Conservation (phyloP, 2,888 invertebrate species). For the Ennomos erosarius region DNA sequence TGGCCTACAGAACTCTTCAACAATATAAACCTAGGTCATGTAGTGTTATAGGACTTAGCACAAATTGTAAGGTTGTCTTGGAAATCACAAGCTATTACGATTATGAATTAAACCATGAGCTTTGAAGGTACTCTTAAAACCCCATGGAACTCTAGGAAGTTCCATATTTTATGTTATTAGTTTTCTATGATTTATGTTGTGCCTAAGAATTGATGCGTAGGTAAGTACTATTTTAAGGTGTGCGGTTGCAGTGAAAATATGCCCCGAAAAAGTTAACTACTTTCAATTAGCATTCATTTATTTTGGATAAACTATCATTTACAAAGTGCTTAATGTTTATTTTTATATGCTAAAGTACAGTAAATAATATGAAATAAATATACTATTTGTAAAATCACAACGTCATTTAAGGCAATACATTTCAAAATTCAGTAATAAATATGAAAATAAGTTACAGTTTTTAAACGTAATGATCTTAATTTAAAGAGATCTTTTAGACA, state of each 20-base stretch:
- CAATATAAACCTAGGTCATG: too few relatives aligned
- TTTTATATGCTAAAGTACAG: conserved; percentile 34
- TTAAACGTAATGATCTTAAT: conserved; percentile 11
- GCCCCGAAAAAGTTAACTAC: conserved; percentile 32
- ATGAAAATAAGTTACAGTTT: conserved; percentile 17
- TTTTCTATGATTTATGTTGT: too few relatives aligned
- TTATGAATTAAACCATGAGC: too few relatives aligned
- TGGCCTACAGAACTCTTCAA: too few relatives aligned
- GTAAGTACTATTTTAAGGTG: too few relatives aligned
- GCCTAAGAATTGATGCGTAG: too few relatives aligned
- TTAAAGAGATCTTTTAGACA: conserved; percentile 5
- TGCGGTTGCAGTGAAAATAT: neutral
- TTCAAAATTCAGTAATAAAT: conserved; percentile 1
- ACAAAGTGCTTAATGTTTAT: conserved; percentile 58
- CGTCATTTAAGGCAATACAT: conserved; percentile 62
- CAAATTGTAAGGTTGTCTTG: too few relatives aligned
- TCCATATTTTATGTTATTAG: too few relatives aligned
- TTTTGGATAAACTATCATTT: conserved; percentile 66
- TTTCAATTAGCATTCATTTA: conserved; percentile 63
- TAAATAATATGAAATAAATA: conserved; percentile 67
- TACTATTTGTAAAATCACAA: conserved; percentile 67
- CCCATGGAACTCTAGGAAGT: too few relatives aligned
- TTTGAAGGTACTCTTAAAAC: too few relatives aligned
- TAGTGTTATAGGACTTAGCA: too few relatives aligned
- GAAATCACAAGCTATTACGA: too few relatives aligned